These are phyloP conservation scores for Perodicticus potto DNA, from an alignment of 2,797 vertebrate species.

Conservation along the genomic window DNA sequence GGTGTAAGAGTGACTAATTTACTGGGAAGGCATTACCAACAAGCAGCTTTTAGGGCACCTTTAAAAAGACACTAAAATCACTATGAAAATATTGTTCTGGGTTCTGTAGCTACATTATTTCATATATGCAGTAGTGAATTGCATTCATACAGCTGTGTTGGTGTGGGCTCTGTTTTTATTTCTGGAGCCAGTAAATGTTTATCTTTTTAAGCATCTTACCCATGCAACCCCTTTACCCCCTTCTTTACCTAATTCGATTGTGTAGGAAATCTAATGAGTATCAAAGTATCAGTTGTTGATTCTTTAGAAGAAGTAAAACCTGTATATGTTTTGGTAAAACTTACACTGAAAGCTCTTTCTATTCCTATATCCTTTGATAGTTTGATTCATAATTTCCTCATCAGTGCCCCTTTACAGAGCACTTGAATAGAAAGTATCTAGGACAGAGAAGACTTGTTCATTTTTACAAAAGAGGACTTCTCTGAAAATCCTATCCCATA, in stretches of 20 bases:
- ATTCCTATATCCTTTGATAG: background rate
- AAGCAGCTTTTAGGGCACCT: background rate
- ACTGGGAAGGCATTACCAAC: background rate
- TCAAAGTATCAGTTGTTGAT: background rate
- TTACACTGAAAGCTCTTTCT: background rate
- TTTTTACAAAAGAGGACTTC: background rate
- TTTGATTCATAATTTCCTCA: background rate
- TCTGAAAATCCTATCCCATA: background rate
- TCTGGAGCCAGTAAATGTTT: background rate
- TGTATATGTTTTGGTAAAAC: background rate
- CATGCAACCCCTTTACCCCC: too few species aligned
- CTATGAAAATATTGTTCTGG: background rate
- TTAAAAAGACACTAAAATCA: background rate
- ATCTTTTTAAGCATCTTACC: background rate
- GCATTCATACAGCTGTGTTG: background rate
- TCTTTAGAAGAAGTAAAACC: conserved; percentile 20
- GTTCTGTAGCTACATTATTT: background rate
- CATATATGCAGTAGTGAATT: background rate
- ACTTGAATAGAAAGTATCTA: background rate
- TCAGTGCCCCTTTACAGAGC: background rate
- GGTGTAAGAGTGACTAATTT: background rate
- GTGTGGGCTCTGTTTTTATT: background rate
- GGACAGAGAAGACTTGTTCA: background rate
- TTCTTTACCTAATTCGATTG: background rate
- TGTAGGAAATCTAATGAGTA: background rate